Evolutionary conservation across 2,797 vertebrate genomes (phyloP), one percentile per base, ranked within the genome.

Genomic region (Sebastes matsubarae): DNA sequence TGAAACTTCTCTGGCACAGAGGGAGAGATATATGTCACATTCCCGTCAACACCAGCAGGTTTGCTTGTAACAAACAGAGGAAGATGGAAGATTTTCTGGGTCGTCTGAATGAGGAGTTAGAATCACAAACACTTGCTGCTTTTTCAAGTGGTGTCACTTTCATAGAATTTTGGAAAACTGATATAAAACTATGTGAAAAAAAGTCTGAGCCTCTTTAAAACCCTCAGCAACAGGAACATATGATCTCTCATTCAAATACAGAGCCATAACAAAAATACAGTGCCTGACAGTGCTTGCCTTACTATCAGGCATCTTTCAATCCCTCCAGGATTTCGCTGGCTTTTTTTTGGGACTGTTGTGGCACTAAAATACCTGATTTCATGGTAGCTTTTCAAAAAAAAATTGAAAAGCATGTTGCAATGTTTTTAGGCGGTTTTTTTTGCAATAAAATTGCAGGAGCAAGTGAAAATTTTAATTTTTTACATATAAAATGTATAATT

Each of bases 51-150:
- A 67, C 7, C 77, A 63, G 80, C 29, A 74, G 55, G 64, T 77
- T 81, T 81, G 54, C 72, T 76, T 58, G 22, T 65, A 30, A 75
- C 57, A 71, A 80, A 70, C 9, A 61, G 42, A 50, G 18, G 50
- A 34, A 22, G 34, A 67, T 4, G 36, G 54, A 68, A 27, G 59
- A 73, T 18, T 54, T 77, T n/a, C 55, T 60, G 29, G 7, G 22
- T 34, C 1, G 2, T 75, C 30, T 22, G 24, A 30, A 14, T 64
- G 22, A 54, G 24, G 29, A 38, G 12, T 55, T 46, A 58, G 8
- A 50, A 58, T 46, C 68, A 61, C 14, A 57, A 2, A 32, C 32
- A 55, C 32, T 32, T 10, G 4, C n/a, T 70, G 52, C 24, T 69
- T 30, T 32, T 54, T 73, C 4, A 74, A 58, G n/a, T 14, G 38